Evolutionary conservation across 2,797 vertebrate genomes (phyloP), one percentile per base, ranked within the genome.

Genomic region (Intellagama lesueurii): DNA sequence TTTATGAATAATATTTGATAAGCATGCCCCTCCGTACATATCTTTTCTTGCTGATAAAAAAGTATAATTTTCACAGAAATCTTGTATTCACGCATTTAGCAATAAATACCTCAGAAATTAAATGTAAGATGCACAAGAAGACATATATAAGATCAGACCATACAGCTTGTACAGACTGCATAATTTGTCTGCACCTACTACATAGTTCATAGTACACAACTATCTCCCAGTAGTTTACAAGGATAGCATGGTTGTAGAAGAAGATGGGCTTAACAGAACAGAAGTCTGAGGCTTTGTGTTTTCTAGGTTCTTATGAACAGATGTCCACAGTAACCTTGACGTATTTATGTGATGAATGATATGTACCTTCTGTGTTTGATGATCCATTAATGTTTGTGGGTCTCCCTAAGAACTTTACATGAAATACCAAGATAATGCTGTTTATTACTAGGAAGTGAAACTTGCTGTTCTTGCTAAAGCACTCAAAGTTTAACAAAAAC

Each of bases 381-480:
- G 26, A 89, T 94, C 91, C 94, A 83, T 93, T 93, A 94, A 84
- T 90, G 87, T 91, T 91, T 90, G 72, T 92, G 91, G 35, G 40
- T 76, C 89, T 82, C 92, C 88, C 90, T 85, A 88, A 93, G 89
- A 93, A 95, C 86, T 91, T 94, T 85, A 28, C 60, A 87, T 89
- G 89, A 93, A 92, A 95, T 93, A 90, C 90, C 66, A 90, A 90
- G 92, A 91, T 94, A 49, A 92, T 86, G 89, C 90, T 93, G 86
- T 24, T 93, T 92, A 79, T 93, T 93, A 89, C 93, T 96, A 95
- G 94, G 92, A 94, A 94, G 69, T 86, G 91, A 95, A 95, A 96
- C 94, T 94, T 91, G 86, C 84, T 93, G 94, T 94, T 94, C 95
- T 95, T 87, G 1, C 0, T 56, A 90, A 92, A 92, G 90, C 90